Percentiles rank a stretch among this genome's conserved stretches.
These are phyloP conservation scores for Pseudeuparius sepicola DNA, from an alignment of 2,888 invertebrate species.

Conservation along the genomic window DNA sequence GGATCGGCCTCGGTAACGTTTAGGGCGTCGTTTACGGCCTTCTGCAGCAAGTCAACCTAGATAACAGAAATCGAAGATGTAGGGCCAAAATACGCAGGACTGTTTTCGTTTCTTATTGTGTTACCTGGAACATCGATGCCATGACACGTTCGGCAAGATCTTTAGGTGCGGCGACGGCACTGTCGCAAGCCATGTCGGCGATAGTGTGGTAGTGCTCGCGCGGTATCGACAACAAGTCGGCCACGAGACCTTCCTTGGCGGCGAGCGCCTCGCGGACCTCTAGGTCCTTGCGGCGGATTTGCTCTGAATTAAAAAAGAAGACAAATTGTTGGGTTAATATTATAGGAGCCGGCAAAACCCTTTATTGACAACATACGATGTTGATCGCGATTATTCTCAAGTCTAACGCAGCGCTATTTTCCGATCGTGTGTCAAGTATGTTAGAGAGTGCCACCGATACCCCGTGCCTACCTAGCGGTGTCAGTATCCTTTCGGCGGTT, in stretches of 20 bases:
- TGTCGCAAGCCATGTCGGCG: constrained; percentile 48
- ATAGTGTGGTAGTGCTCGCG: constrained; percentile 58
- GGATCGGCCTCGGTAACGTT: constrained; percentile 48
- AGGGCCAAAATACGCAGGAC: constrained; percentile 4
- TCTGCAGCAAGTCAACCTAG: constrained; percentile 45
- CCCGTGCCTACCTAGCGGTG: constrained; percentile 59
- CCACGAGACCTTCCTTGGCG: constrained; percentile 65
- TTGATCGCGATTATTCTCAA: no score
- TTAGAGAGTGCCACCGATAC: no score
- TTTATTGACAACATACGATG: no score
- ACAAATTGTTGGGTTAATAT: no score
- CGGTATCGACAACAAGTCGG: constrained; percentile 66
- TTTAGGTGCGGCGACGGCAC: constrained; percentile 24
- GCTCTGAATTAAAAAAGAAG: constrained; percentile 56
- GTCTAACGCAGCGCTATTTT: no score
- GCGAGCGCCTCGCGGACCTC: constrained; percentile 56
- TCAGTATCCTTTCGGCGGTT: constrained; percentile 66
- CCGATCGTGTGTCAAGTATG: no score
- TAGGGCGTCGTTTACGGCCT: constrained; percentile 47
- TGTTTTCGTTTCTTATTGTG: no score
- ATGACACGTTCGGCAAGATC: constrained; percentile 61
- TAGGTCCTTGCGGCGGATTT: constrained; percentile 62
- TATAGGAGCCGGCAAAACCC: no score
- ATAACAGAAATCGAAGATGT: constrained; percentile 5
- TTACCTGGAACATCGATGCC: constrained; percentile 54